phyloP scores from a whole-genome alignment of 2,797 vertebrate species.

The Novumbra hubbsi region DNA sequence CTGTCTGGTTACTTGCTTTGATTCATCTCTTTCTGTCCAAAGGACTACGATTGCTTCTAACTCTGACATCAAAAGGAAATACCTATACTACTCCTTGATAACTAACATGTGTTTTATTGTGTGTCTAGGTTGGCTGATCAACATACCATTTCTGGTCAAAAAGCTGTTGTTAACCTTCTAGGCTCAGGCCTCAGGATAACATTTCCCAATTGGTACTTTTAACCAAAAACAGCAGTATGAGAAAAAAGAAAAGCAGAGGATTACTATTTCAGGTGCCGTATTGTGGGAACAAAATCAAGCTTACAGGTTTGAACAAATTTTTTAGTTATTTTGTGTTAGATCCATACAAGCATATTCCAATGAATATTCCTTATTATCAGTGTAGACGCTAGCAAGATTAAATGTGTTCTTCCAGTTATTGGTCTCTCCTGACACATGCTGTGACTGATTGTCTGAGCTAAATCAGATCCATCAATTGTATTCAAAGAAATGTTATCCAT shows the following conservation, averaged over 20 bases:
- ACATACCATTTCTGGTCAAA: neutral
- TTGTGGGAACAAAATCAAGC: constrained; percentile 27
- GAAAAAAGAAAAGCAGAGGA: neutral
- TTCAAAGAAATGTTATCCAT: constrained; percentile 77
- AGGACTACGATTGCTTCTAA: constrained; percentile 42
- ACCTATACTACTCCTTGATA: neutral
- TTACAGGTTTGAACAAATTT: constrained; percentile 55
- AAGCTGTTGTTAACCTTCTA: constrained; percentile 1
- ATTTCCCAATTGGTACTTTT: constrained; percentile 33
- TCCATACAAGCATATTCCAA: constrained; percentile 35
- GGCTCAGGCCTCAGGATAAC: constrained; percentile 12
- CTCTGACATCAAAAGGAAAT: constrained; percentile 47
- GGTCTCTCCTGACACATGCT: constrained; percentile 74
- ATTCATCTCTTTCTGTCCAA: constrained; percentile 58
- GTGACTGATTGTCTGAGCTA: constrained; percentile 72
- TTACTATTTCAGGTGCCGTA: constrained; percentile 2
- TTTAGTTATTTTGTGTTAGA: constrained; percentile 56
- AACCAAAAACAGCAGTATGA: constrained; percentile 3
- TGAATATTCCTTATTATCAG: constrained; percentile 64
- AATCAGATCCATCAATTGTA: constrained; percentile 76
- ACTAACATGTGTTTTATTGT: neutral
- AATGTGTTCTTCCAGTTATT: constrained; percentile 75
- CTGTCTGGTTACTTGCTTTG: constrained; percentile 67
- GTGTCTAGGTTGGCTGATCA: neutral
- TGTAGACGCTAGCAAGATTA: constrained; percentile 64